Base-by-base conservation (phyloP, 2,888 invertebrate species). In the Thereva nobilitata region DNA sequence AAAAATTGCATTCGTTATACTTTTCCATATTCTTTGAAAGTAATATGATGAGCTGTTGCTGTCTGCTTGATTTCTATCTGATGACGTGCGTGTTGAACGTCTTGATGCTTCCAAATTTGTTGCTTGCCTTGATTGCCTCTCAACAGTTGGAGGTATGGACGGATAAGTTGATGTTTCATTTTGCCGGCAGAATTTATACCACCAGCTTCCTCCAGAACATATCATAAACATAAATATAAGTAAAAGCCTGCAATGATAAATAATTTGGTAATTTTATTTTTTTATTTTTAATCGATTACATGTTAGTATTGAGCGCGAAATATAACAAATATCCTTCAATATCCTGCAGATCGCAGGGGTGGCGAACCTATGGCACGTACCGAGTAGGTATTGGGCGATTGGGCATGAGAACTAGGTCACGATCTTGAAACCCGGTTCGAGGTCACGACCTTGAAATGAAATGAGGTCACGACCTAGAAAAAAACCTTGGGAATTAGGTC, bases 171-270 rank as follows among this genome's bases (percentile, higher is more conserved):
- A 68, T 59, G 68, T 45, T 66, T 82, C 76, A 37, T 79, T 80
- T 72, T 82, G 81, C 37, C 82, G 73, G 79, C 83, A 82, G 70
- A 82, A 82, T 64, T 83, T 78, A 72, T 83, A 83, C 84, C 84
- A 84, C 82, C 83, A 84, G n/a, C 83, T 82, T 53, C 83, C 84
- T 45, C 84, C 84, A 64, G 83, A 83, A 72, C 84, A 84, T 45
- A 84, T 79, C 74, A 84, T 76, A 74, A 84, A 81, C 77, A 84
- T 82, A 71, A 84, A 80, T 71, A 84, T 81, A 45, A 84, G 80
- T 73, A 84, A 76, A 68, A 84, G 78, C 83, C 83, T 83, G 23
- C 4, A 40, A 35, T 12, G 6, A 71, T 8, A 69, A 49, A 67
- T 23, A 2, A 23, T 23, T 23, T 23, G 1, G 23, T 2, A 23